Percentiles rank a stretch among this genome's conserved stretches.
Conservation (phyloP, 2,888 invertebrate species). For the Cryptophagus acutangulus region DNA sequence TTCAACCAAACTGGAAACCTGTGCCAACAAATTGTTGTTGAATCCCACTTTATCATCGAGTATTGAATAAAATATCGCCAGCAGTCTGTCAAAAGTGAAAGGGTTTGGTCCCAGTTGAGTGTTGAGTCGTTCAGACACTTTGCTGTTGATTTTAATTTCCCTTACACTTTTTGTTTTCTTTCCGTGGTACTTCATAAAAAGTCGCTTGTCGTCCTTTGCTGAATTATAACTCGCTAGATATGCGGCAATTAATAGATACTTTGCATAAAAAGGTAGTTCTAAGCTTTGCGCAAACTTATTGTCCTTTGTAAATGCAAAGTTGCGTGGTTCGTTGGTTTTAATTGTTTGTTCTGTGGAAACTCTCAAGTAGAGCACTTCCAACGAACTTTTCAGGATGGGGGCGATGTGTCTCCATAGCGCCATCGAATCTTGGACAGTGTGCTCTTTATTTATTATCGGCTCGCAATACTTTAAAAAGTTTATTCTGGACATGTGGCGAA, state of each 20-base stretch:
- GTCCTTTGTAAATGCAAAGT: constrained; percentile 30
- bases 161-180: constrained; percentile 65
- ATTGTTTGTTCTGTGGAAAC: constrained; percentile 39
- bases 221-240: constrained; percentile 92
- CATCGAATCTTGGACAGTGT: constrained; percentile 59
- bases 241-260: constrained; percentile 83
- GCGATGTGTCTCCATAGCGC: constrained; percentile 78
- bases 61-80: constrained; percentile 57
- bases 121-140: constrained; percentile 55
- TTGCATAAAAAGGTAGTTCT: constrained; percentile 84
- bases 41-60: constrained; percentile 78
- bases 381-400: constrained; percentile 66
- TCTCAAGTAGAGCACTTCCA: constrained; percentile 74
- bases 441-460: constrained; percentile 65
- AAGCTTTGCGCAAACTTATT: constrained; percentile 58
- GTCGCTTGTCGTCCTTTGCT: constrained; percentile 76
- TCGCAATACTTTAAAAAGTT: constrained; percentile 75
- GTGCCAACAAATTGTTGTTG: constrained; percentile 80
- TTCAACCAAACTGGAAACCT: constrained; percentile 82
- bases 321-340: constrained; percentile 15
- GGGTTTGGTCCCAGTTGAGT: constrained; percentile 77
- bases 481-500: constrained; percentile 72
- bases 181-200: constrained; percentile 77
- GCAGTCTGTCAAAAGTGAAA: constrained; percentile 35
- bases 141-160: constrained; percentile 58